Conservation (phyloP, 1,140 invertebrate species). For the Drosophila ogumai region DNA sequence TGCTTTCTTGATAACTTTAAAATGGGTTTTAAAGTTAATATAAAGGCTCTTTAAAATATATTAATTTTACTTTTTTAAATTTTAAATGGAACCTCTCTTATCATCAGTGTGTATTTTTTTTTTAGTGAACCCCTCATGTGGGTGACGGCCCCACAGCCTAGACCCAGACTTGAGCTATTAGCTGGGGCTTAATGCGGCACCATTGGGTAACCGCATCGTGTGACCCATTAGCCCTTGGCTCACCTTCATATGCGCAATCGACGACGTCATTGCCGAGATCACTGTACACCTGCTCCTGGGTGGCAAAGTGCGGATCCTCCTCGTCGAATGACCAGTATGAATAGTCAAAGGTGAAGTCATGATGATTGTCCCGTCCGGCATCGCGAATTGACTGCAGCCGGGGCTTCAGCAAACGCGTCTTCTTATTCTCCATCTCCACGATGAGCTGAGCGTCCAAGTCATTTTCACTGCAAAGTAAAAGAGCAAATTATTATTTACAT, state of each 20-base stretch:
- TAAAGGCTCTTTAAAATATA: too few species aligned
- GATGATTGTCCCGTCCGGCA: conserved; percentile 88
- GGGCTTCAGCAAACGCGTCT: conserved; percentile 92
- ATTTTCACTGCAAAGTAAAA: conserved; percentile 88
- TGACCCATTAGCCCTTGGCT: conserved; percentile 39
- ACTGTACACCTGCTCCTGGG: conserved; percentile 93
- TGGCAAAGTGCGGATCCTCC: conserved; percentile 89
- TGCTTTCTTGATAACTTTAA: not conserved
- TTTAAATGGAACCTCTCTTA: not conserved
- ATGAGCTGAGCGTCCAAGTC: conserved; percentile 93
- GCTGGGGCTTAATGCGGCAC: conserved; percentile 20
- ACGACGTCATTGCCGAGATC: conserved; percentile 96
- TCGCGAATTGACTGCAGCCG: conserved; percentile 87
- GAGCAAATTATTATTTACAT: not conserved
- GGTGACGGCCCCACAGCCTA: conserved; percentile 7
- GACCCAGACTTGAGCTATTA: conserved; percentile 7
- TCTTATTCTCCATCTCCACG: conserved; percentile 94
- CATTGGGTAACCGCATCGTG: conserved; percentile 34
- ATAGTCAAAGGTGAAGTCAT: conserved; percentile 97
- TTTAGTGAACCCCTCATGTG: not conserved
- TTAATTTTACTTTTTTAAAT: too few species aligned
- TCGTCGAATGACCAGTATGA: conserved; percentile 95
- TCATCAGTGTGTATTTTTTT: not conserved
- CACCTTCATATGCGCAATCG: conserved; percentile 94
- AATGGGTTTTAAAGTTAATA: not conserved